phyloP scores from a whole-genome alignment of 1,140 invertebrate species.

The Leptopilina boulardi region DNA sequence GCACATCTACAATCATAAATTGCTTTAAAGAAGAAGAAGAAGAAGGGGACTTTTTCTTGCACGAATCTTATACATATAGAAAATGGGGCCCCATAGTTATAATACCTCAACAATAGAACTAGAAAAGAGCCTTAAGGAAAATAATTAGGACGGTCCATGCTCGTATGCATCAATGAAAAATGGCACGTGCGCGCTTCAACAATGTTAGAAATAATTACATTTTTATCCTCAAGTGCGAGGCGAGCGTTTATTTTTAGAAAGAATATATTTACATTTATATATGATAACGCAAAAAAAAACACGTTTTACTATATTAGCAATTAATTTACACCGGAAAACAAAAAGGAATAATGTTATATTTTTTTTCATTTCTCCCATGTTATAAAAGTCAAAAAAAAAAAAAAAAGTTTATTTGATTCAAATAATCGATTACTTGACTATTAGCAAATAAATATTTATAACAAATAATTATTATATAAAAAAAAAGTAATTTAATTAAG shows the following conservation, averaged over 20 bases:
- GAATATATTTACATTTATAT: background rate
- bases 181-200: background rate
- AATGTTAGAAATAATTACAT: background rate
- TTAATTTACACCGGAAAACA: too few relatives aligned
- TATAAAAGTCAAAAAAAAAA: too few relatives aligned
- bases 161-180: slow-evolving; percentile 12
- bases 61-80: background rate
- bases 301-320: too few relatives aligned
- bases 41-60: background rate
- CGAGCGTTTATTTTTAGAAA: background rate
- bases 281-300: background rate
- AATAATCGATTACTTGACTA: too few relatives aligned
- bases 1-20: slow-evolving; percentile 22
- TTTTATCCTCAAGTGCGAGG: background rate
- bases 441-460: too few relatives aligned
- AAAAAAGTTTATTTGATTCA: too few relatives aligned
- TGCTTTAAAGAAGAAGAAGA: background rate
- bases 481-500: too few relatives aligned
- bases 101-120: background rate
- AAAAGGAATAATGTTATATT: too few relatives aligned
- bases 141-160: background rate
- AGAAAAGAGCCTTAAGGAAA: background rate
- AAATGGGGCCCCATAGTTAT: background rate
- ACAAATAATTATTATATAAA: too few relatives aligned
- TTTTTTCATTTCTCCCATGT: too few relatives aligned